A percentile compares a stretch with the other conserved stretches of the same genome.
phyloP scores from a whole-genome alignment of 2,888 invertebrate genomes.

The Rhagonycha lutea region DNA sequence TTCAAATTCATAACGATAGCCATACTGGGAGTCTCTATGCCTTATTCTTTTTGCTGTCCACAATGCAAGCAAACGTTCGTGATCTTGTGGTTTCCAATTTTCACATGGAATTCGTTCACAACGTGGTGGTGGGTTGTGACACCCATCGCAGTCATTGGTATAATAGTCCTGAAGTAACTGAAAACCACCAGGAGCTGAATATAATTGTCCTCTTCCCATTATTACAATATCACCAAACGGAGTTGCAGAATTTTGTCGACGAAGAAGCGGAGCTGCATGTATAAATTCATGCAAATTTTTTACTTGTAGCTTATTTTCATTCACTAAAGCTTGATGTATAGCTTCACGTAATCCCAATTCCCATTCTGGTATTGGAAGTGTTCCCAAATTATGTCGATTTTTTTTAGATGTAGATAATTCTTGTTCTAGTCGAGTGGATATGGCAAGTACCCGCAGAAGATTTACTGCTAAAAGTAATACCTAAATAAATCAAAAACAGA shows the following conservation, averaged over 20 bases:
- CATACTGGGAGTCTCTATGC: constrained; percentile 61
- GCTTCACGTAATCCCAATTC: constrained; percentile 71
- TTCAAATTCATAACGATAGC: constrained; percentile 66
- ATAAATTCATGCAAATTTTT: constrained; percentile 49
- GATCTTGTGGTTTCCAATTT: constrained; percentile 39
- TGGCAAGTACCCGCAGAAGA: constrained; percentile 6
- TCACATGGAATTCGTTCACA: constrained; percentile 29
- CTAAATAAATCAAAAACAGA: constrained; percentile 11
- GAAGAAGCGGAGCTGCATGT: constrained; percentile 44
- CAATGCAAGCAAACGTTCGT: constrained; percentile 60
- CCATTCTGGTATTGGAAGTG: constrained; percentile 55
- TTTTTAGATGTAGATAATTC: constrained; percentile 16
- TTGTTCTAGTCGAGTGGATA: constrained; percentile 22
- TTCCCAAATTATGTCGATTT: constrained; percentile 20
- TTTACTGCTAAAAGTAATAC: constrained; percentile 14
- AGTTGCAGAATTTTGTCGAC: constrained; percentile 52
- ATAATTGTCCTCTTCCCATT: constrained; percentile 66
- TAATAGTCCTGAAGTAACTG: constrained; percentile 58
- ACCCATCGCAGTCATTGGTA: constrained; percentile 57
- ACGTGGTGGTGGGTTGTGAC: constrained; percentile 43
- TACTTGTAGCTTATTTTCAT: constrained; percentile 61
- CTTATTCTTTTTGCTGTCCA: constrained; percentile 73
- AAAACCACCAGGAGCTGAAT: constrained; percentile 58
- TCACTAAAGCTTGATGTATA: constrained; percentile 65
- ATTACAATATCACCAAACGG: constrained; percentile 68